phyloP scores from a whole-genome alignment of 2,888 invertebrate genomes.

The Cybosia mesomella region DNA sequence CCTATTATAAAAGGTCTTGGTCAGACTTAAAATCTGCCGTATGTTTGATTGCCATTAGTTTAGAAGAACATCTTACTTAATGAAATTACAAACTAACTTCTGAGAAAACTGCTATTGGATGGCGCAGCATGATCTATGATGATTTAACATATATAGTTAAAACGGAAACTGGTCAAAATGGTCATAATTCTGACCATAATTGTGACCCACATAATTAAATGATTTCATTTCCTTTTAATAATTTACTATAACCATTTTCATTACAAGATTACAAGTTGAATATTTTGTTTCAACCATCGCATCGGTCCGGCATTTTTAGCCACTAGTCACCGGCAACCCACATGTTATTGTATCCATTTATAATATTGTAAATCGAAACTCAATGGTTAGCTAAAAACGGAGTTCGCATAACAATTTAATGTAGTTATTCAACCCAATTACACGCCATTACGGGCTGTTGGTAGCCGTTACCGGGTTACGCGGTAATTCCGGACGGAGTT shows the following conservation, averaged over 20 bases:
- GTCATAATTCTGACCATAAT: no score
- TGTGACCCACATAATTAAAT: neutral
- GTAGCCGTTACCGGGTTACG: conserved; percentile 6
- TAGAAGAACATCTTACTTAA: no score
- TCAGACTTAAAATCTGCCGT: no score
- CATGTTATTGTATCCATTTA: conserved; percentile 25
- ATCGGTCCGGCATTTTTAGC: neutral
- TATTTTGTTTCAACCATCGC: neutral
- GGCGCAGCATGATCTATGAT: no score
- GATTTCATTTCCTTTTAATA: neutral
- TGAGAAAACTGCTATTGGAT: no score
- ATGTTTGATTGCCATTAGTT: no score
- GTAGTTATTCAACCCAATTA: conserved; percentile 81
- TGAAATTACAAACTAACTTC: no score
- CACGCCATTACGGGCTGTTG: conserved; percentile 61
- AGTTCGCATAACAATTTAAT: conserved; percentile 65
- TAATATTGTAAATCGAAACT: conserved; percentile 64
- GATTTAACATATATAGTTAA: no score
- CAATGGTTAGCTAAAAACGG: conserved; percentile 59
- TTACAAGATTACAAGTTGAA: neutral
- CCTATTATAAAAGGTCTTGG: no score
- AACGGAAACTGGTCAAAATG: no score
- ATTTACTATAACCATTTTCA: neutral
- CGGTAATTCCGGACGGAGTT: conserved; percentile 66
- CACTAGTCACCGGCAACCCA: conserved; percentile 21